Percentiles rank a stretch among this genome's conserved stretches.
Evolutionary conservation across 2,797 vertebrate genomes (phyloP).

Genomic region (Cephalopachus bancanus): DNA sequence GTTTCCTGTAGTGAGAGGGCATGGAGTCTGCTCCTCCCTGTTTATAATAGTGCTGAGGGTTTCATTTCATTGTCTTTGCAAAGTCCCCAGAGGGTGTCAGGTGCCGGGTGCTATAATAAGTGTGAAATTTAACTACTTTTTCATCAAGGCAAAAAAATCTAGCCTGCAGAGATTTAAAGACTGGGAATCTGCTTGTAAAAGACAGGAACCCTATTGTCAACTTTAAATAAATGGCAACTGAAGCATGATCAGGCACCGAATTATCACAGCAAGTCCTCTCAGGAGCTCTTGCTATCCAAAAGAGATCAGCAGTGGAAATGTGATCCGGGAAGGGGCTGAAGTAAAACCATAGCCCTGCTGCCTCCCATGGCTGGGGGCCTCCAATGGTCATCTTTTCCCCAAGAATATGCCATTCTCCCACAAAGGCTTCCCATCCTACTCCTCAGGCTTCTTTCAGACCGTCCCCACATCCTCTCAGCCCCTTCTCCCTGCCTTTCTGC

Average conservation of each 20-base stretch:
- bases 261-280: constrained; percentile 84
- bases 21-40: constrained; percentile 27
- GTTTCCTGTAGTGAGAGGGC: neutral
- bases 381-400: constrained; percentile 62
- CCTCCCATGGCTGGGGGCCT: constrained; percentile 81
- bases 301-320: constrained; percentile 81
- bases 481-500: neutral
- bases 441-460: neutral
- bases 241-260: constrained; percentile 84
- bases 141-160: constrained; percentile 71
- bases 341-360: constrained; percentile 77
- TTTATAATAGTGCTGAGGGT: constrained; percentile 60
- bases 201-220: constrained; percentile 70
- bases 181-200: constrained; percentile 77
- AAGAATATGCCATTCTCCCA: constrained; percentile 43
- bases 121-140: constrained; percentile 83
- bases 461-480: neutral
- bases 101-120: constrained; percentile 80
- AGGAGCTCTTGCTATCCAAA: constrained; percentile 83
- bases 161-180: constrained; percentile 70
- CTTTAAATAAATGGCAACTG: constrained; percentile 85
- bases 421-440: neutral
- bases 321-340: constrained; percentile 72
- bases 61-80: constrained; percentile 77
- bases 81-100: constrained; percentile 74